These are phyloP conservation scores for Mythimna pallens DNA, from an alignment of 2,888 invertebrate genomes.

Conservation along the genomic window DNA sequence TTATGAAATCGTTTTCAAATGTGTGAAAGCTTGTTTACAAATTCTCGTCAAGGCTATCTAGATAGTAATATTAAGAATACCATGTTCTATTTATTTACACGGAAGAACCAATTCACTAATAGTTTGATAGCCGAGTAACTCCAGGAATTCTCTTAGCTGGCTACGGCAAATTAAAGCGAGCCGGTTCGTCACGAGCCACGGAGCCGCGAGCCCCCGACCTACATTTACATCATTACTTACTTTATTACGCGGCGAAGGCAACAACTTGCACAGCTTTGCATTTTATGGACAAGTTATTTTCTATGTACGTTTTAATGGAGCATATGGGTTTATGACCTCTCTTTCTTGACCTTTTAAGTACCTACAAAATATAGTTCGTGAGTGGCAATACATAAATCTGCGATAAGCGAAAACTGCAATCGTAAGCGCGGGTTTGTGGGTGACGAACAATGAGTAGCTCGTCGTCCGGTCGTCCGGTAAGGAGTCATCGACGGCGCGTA, in stretches of 20 bases:
- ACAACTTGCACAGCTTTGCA: constrained; percentile 60
- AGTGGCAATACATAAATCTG: constrained; percentile 2
- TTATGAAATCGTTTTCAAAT: neutral
- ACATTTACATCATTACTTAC: constrained; percentile 73
- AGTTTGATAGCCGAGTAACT: constrained; percentile 36
- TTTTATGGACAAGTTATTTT: constrained; percentile 55
- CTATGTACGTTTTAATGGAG: constrained; percentile 44
- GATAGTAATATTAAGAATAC: constrained; percentile 1
- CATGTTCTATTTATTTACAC: constrained; percentile 23
- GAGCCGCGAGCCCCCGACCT: constrained; percentile 70
- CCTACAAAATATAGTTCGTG: neutral
- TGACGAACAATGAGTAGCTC: too few relatives aligned
- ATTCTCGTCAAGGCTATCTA: neutral
- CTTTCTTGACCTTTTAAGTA: constrained; percentile 20
- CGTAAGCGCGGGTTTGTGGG: too few relatives aligned
- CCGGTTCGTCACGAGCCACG: constrained; percentile 58
- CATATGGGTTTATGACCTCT: constrained; percentile 27
- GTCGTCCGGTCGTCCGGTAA: too few relatives aligned
- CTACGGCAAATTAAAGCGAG: constrained; percentile 66
- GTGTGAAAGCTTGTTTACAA: neutral
- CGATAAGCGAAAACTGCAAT: neutral
- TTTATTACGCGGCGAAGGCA: constrained; percentile 65
- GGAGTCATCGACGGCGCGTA: too few relatives aligned
- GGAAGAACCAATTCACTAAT: constrained; percentile 44
- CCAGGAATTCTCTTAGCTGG: constrained; percentile 47